Percentiles rank a stretch among this genome's conserved stretches.
phyloP scores from a whole-genome alignment of 1,140 invertebrate species.

The Semibalanus balanoides region DNA sequence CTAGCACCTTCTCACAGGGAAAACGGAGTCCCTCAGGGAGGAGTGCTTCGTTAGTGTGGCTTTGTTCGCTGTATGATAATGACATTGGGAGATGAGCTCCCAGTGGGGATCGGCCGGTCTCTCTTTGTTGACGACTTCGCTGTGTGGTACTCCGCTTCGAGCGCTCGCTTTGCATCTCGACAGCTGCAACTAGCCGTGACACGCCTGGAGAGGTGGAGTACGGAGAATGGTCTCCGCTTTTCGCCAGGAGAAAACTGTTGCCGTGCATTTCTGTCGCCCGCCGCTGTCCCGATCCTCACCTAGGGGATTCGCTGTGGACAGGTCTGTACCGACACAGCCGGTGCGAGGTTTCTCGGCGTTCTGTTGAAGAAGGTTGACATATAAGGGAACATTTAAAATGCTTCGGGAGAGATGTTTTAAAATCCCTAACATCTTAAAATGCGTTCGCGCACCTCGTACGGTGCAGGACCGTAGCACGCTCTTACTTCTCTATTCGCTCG shows the following conservation, averaged over 20 bases:
- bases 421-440: neutral
- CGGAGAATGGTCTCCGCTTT: neutral
- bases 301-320: no score
- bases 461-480: neutral
- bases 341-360: no score
- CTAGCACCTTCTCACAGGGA: neutral
- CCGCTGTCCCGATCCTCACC: no score
- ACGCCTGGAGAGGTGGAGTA: neutral
- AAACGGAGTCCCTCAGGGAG: constrained; percentile 5
- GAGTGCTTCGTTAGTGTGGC: constrained; percentile 1
- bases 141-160: neutral
- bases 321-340: no score
- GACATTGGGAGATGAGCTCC: neutral
- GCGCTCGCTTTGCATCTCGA: neutral
- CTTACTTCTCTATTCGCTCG: neutral
- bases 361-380: no score
- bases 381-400: no score
- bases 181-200: neutral
- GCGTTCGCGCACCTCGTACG: neutral
- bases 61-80: constrained; percentile 5
- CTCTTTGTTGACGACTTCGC: constrained; percentile 5
- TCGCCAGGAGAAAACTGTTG: neutral
- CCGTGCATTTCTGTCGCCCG: neutral
- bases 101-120: neutral
- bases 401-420: no score